Conservation (phyloP, 1,140 invertebrate genomes). For the Microplitis mediator region DNA sequence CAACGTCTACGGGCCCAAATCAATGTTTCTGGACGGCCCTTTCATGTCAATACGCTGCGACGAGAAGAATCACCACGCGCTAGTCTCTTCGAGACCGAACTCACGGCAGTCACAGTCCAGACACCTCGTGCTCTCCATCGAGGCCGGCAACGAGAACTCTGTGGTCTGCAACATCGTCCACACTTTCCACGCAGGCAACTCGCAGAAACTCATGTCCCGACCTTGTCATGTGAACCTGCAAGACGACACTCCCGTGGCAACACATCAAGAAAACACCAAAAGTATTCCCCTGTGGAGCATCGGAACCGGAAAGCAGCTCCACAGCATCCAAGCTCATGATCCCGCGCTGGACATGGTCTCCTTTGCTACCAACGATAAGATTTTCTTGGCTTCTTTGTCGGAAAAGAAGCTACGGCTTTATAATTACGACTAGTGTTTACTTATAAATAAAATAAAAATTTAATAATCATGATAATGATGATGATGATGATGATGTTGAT, state of each 20-base stretch:
- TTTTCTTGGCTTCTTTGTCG: conserved; percentile 69
- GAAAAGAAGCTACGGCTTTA: conserved; percentile 71
- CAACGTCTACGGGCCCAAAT: conserved; percentile 55
- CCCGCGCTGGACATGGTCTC: conserved; percentile 71
- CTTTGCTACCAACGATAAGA: conserved; percentile 54
- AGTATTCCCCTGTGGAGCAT: conserved; percentile 72
- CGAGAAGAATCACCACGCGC: conserved; percentile 65
- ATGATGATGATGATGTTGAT: background rate
- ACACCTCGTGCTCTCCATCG: conserved; percentile 66
- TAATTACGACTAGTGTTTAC: conserved; percentile 44
- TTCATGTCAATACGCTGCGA: conserved; percentile 77
- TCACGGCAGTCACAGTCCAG: conserved; percentile 63
- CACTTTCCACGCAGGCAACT: conserved; percentile 67
- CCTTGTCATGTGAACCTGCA: conserved; percentile 66
- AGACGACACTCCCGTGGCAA: conserved; percentile 68
- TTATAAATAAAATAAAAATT: no score
- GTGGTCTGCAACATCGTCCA: conserved; percentile 66
- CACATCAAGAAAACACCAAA: conserved; percentile 70
- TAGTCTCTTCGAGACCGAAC: conserved; percentile 70
- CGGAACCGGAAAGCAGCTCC: conserved; percentile 64
- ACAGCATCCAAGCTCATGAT: conserved; percentile 66
- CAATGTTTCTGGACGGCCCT: conserved; percentile 74
- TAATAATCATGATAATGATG: background rate
- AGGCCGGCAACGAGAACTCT: conserved; percentile 58
- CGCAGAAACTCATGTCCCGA: conserved; percentile 69